Evolutionary conservation across 2,888 invertebrate species (phyloP).

Genomic region (Scaptomyza flava): DNA sequence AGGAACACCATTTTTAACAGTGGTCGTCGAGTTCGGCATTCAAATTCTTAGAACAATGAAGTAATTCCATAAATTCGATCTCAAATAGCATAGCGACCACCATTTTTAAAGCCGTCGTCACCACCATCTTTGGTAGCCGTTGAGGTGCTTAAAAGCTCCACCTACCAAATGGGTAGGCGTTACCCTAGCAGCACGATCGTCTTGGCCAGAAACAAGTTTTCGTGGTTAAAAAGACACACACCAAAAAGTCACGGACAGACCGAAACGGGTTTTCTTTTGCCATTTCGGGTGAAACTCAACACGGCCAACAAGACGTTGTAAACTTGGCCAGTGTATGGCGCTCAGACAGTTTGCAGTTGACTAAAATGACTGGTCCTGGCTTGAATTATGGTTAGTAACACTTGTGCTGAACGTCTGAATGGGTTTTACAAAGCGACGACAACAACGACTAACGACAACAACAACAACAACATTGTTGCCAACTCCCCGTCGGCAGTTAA

Average conservation of each 20-base stretch:
- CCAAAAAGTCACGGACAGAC: conserved; percentile 26
- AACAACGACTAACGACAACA: conserved; percentile 15
- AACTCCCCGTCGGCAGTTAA: conserved; percentile 65
- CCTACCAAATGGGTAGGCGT: conserved; percentile 70
- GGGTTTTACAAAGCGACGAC: conserved; percentile 66
- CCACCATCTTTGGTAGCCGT: conserved; percentile 68
- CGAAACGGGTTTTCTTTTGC: conserved; percentile 61
- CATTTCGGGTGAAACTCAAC: conserved; percentile 66
- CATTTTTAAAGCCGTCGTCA: conserved; percentile 70
- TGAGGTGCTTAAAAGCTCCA: conserved; percentile 67
- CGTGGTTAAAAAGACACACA: conserved; percentile 36
- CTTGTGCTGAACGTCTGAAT: conserved; percentile 70
- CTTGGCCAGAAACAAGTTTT: conserved; percentile 62
- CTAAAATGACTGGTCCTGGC: conserved; percentile 64
- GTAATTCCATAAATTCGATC: conserved; percentile 81
- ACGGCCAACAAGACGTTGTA: conserved; percentile 43
- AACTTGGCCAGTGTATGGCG: conserved; percentile 57
- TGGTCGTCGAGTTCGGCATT: conserved; percentile 48
- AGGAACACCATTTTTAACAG: conserved; percentile 64
- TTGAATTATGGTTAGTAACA: conserved; percentile 78
- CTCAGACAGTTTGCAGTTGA: conserved; percentile 39
- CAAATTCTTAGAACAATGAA: conserved; percentile 81
- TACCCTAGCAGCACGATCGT: conserved; percentile 53
- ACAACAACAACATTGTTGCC: conserved; percentile 17
- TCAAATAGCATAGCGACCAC: conserved; percentile 74